These are phyloP conservation scores for Apamea monoglypha DNA, from an alignment of 2,888 invertebrate genomes.

Conservation along the genomic window DNA sequence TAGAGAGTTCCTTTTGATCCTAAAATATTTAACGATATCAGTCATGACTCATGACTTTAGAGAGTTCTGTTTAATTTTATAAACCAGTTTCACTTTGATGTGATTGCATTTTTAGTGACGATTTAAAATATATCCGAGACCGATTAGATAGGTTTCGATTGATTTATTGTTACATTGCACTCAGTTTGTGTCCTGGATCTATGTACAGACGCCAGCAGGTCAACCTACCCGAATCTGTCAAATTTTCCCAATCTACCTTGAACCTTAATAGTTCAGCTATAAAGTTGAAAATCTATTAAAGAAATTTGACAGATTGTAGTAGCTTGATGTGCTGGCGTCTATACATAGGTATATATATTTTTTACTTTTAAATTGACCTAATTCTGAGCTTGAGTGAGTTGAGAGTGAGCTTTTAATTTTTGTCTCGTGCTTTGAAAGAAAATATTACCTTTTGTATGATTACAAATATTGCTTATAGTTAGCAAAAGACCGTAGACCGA, in stretches of 20 bases:
- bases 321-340: no score
- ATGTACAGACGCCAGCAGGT: no score
- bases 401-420: background rate
- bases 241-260: no score
- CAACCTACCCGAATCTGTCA: no score
- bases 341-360: background rate
- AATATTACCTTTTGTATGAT: background rate
- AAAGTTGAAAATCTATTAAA: no score
- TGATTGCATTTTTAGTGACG: slow-evolving; percentile 11
- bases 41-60: slow-evolving; percentile 37
- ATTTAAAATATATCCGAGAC: slow-evolving; percentile 9
- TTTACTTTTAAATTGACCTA: slow-evolving; percentile 2
- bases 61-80: slow-evolving; percentile 32
- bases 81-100: slow-evolving; percentile 37
- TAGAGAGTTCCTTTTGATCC: slow-evolving; percentile 42
- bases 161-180: slow-evolving; percentile 1
- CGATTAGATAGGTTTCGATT: slow-evolving; percentile 19
- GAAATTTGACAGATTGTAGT: no score
- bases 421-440: background rate
- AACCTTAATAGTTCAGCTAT: no score
- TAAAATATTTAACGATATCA: slow-evolving; percentile 24
- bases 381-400: background rate
- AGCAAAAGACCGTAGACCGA: background rate
- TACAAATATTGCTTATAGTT: no score
- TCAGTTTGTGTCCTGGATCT: background rate